Evolutionary conservation across 2,888 invertebrate genomes (phyloP).

Genomic region (Sesia apiformis): DNA sequence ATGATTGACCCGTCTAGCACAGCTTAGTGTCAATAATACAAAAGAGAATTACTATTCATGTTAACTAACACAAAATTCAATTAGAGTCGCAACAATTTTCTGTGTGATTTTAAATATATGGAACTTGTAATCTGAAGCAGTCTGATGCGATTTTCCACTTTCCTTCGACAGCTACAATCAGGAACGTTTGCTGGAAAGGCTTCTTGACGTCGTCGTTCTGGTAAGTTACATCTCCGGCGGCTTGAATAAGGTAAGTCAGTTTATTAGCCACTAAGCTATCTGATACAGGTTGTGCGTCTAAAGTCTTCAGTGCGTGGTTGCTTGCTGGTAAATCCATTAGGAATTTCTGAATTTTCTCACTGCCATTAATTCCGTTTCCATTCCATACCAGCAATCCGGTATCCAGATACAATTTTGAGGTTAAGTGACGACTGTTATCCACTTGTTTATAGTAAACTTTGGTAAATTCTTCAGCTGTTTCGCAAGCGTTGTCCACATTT

Average conservation of each 20-base stretch:
- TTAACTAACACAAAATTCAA: too few species aligned
- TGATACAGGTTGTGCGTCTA: constrained; percentile 91
- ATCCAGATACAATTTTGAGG: constrained; percentile 88
- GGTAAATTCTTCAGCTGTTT: constrained; percentile 91
- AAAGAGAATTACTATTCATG: too few species aligned
- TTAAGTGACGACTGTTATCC: constrained; percentile 89
- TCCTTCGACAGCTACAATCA: constrained; percentile 89
- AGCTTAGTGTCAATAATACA: too few species aligned
- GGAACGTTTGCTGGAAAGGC: constrained; percentile 88
- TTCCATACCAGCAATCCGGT: constrained; percentile 93
- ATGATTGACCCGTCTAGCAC: too few species aligned
- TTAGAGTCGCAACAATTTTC: too few species aligned
- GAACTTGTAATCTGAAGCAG: constrained; percentile 86
- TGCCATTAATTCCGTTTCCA: constrained; percentile 88
- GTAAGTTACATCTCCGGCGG: constrained; percentile 87
- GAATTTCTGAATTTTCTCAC: constrained; percentile 89
- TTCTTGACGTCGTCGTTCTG: constrained; percentile 72
- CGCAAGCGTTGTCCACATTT: constrained; percentile 86
- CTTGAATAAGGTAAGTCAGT: constrained; percentile 87
- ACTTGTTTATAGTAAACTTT: constrained; percentile 91
- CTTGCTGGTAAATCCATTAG: constrained; percentile 87
- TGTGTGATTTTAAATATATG: constrained; percentile 8
- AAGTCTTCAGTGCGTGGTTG: constrained; percentile 82
- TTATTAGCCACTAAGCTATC: constrained; percentile 85
- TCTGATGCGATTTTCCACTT: constrained; percentile 97